Conservation (phyloP, 2,888 invertebrate genomes). For the Dysmachus trigonus region DNA sequence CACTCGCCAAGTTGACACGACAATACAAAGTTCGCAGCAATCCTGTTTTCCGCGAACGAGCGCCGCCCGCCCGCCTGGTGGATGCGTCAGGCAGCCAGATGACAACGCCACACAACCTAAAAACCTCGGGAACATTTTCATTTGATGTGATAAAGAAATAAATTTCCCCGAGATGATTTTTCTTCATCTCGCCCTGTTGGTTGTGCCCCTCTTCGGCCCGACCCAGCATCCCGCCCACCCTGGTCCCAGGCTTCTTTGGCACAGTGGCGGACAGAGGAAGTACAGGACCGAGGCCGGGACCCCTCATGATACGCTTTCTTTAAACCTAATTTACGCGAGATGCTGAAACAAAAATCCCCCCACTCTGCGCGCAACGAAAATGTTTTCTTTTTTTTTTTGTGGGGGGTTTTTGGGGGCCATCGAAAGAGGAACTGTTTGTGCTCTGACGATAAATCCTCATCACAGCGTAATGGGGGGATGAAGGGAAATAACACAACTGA, state of each 20-base stretch:
- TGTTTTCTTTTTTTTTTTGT: too few species aligned
- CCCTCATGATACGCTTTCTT: neutral
- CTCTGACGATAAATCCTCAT: slow-evolving; percentile 30
- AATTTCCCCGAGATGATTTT: slow-evolving; percentile 37
- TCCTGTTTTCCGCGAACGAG: neutral
- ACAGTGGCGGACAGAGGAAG: neutral
- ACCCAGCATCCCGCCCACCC: neutral
- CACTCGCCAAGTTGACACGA: neutral
- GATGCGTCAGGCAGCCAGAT: neutral
- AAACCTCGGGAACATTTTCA: slow-evolving; percentile 26
- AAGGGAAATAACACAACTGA: slow-evolving; percentile 15
- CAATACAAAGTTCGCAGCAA: neutral
- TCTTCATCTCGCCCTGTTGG: slow-evolving; percentile 5
- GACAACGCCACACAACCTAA: neutral
- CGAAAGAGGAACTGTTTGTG: slow-evolving; percentile 21
- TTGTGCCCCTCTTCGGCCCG: neutral
- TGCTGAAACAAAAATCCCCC: slow-evolving; percentile 24
- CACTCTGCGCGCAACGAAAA: neutral
- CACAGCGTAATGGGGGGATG: slow-evolving; percentile 16
- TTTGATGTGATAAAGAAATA: slow-evolving; percentile 35
- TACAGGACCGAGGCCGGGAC: neutral
- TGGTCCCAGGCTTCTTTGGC: neutral
- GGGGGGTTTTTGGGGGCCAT: slow-evolving; percentile 13
- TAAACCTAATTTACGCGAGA: slow-evolving; percentile 38
- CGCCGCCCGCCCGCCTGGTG: too few species aligned